Conservation (phyloP, 2,888 invertebrate species). For the Acleris holmiana region DNA sequence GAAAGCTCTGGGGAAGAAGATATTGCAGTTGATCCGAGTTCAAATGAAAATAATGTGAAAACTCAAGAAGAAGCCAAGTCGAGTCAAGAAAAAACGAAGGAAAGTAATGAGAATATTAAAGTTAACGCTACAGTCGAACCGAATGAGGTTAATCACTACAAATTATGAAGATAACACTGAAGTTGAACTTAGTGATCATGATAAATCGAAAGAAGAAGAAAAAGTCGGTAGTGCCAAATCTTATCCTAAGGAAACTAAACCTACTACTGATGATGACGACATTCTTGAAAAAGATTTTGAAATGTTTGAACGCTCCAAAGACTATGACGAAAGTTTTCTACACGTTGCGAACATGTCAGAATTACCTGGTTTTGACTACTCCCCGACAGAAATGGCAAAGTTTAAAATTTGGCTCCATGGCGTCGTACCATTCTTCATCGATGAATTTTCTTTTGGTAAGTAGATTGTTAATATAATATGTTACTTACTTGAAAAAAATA, state of each 20-base stretch:
- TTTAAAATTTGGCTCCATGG: constrained; percentile 69
- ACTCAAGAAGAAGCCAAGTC: too few species aligned
- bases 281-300: too few species aligned
- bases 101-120: neutral
- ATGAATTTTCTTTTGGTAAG: constrained; percentile 67
- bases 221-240: neutral
- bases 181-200: neutral
- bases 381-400: constrained; percentile 53
- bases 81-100: too few species aligned
- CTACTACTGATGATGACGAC: too few species aligned
- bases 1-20: too few species aligned
- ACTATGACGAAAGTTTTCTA: neutral
- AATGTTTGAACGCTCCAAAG: neutral
- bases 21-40: too few species aligned
- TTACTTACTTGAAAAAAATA: too few species aligned
- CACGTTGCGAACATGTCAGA: neutral
- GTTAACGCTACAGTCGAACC: neutral
- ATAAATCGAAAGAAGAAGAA: neutral
- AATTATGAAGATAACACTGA: neutral
- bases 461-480: neutral
- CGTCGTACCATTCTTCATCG: constrained; percentile 67
- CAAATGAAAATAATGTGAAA: too few species aligned
- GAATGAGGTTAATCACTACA: neutral
- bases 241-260: too few species aligned
- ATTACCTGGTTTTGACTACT: constrained; percentile 56